Percentiles rank a stretch among this genome's conserved stretches.
Evolutionary conservation across 2,888 invertebrate species (phyloP).

Genomic region (Epistrophella euchroma): DNA sequence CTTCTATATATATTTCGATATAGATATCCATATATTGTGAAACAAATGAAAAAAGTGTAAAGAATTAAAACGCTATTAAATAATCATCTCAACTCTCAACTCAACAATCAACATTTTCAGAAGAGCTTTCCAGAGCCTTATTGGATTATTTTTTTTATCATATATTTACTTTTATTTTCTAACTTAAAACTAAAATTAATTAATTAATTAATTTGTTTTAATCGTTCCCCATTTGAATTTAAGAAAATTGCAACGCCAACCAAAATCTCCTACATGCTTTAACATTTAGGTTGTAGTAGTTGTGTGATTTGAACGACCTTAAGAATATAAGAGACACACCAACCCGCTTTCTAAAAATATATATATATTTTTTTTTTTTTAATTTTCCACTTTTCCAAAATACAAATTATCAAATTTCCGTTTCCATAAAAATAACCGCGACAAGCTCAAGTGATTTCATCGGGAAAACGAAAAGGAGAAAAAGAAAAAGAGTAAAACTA

Average conservation of each 20-base stretch:
- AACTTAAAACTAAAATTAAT: not conserved
- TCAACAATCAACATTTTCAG: conserved; percentile 63
- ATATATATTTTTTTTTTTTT: conserved; percentile 36
- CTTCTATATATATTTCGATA: conserved; percentile 1
- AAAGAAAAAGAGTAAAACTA: conserved; percentile 5
- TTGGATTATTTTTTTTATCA: conserved; percentile 35
- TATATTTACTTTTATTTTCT: conserved; percentile 5
- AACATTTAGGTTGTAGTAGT: conserved; percentile 17
- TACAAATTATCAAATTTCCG: conserved; percentile 67
- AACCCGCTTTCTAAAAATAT: conserved; percentile 27
- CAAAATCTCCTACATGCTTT: not conserved
- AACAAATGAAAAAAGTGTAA: conserved; percentile 25
- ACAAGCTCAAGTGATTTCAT: conserved; percentile 31
- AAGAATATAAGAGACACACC: conserved; percentile 5
- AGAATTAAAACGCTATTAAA: not conserved
- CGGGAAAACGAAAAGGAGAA: conserved; percentile 13
- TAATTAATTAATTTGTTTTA: not conserved
- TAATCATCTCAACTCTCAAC: conserved; percentile 22
- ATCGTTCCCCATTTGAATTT: not conserved
- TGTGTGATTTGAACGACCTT: conserved; percentile 26
- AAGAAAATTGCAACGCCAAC: not conserved
- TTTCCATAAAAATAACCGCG: conserved; percentile 61
- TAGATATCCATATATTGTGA: conserved; percentile 16
- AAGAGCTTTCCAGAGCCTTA: conserved; percentile 10
- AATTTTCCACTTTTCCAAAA: conserved; percentile 49